phyloP scores from a whole-genome alignment of 2,888 invertebrate species.

The Zaprionus lineosus region DNA sequence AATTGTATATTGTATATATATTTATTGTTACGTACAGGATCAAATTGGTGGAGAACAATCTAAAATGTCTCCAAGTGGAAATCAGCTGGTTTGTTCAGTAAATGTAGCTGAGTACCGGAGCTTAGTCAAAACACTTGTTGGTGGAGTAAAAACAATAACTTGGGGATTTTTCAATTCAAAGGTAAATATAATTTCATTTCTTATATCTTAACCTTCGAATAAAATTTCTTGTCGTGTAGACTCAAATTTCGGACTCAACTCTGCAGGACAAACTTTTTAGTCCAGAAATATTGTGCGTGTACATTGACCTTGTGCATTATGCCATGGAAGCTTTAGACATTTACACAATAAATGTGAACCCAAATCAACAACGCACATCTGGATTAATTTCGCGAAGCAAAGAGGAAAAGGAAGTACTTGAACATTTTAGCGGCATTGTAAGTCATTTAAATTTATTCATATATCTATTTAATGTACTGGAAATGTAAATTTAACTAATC shows the following conservation, averaged over 20 bases:
- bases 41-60: constrained; percentile 58
- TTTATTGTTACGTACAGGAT: too few relatives aligned
- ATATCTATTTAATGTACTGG: too few relatives aligned
- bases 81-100: constrained; percentile 84
- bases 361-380: constrained; percentile 83
- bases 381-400: constrained; percentile 91
- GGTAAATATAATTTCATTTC: constrained; percentile 80
- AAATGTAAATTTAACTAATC: too few relatives aligned
- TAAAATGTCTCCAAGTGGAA: constrained; percentile 54
- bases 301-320: constrained; percentile 96
- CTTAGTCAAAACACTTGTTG: constrained; percentile 96
- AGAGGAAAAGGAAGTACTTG: constrained; percentile 98
- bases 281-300: constrained; percentile 94
- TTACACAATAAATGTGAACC: constrained; percentile 88
- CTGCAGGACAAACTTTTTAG: constrained; percentile 85
- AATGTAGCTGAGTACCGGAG: constrained; percentile 96
- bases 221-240: not conserved
- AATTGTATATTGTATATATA: too few relatives aligned
- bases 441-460: constrained; percentile 82
- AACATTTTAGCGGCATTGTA: constrained; percentile 97
- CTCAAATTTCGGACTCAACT: constrained; percentile 41
- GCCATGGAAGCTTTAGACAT: constrained; percentile 97
- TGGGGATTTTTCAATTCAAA: constrained; percentile 97
- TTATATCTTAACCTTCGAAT: not conserved
- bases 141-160: constrained; percentile 97